These are phyloP conservation scores for Pseudochirops corinnae DNA, from an alignment of 2,797 vertebrate genomes.

Conservation along the genomic window DNA sequence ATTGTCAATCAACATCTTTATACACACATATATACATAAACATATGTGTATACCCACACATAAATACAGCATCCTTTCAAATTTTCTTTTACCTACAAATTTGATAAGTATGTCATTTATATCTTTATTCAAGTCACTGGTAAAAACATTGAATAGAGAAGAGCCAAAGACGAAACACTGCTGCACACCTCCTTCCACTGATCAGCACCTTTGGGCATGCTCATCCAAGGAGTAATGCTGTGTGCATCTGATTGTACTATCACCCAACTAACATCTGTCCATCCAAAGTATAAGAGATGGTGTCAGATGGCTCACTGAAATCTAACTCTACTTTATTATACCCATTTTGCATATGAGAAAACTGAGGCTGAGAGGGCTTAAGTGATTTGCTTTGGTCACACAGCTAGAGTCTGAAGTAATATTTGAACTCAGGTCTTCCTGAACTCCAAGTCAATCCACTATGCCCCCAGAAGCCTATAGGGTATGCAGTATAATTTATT, in stretches of 20 bases:
- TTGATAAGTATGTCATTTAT: not conserved
- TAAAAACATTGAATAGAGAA: not conserved
- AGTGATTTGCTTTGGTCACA: not conserved
- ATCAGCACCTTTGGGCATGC: not conserved
- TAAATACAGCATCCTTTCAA: not conserved
- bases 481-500: not conserved
- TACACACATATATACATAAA: not conserved
- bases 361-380: not conserved
- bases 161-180: not conserved
- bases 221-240: not conserved
- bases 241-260: not conserved
- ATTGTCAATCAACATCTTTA: not conserved
- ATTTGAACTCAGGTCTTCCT: not conserved
- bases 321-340: not conserved
- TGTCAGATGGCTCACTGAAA: not conserved
- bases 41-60: not conserved
- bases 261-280: not conserved
- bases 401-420: not conserved
- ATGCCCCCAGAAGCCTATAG: not conserved
- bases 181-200: not conserved
- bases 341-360: not conserved
- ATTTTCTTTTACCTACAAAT: not conserved
- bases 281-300: not conserved
- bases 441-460: not conserved
- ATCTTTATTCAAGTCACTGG: not conserved